Conservation (phyloP, 1,140 invertebrate genomes). For the Ylistrum balloti region DNA sequence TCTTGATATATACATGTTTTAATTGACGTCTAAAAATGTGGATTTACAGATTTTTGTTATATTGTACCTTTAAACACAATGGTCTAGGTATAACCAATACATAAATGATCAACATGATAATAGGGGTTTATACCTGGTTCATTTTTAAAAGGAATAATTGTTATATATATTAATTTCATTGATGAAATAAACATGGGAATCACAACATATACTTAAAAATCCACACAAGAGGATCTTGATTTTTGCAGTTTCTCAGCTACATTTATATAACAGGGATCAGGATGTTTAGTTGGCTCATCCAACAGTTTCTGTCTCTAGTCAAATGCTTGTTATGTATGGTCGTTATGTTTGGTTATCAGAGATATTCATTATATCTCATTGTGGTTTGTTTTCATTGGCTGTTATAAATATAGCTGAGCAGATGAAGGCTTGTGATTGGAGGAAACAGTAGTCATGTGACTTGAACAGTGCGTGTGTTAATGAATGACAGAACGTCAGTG, state of each 20-base stretch:
- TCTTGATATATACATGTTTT: too few species aligned
- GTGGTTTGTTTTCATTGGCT: slow-evolving; percentile 25
- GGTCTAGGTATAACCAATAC: too few species aligned
- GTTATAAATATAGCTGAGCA: slow-evolving; percentile 28
- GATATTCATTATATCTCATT: slow-evolving; percentile 20
- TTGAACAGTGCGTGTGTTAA: not conserved
- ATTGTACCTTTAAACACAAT: too few species aligned
- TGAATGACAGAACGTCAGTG: not conserved
- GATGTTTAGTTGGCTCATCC: not conserved
- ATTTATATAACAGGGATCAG: not conserved
- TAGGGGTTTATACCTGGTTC: too few species aligned
- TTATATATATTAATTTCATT: too few species aligned
- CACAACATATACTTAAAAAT: too few species aligned
- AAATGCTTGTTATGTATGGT: slow-evolving; percentile 13
- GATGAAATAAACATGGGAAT: too few species aligned
- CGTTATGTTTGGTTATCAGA: slow-evolving; percentile 19
- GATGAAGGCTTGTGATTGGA: not conserved
- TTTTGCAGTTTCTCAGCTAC: not conserved
- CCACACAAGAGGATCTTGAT: not conserved
- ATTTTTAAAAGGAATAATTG: too few species aligned
- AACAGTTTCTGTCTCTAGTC: not conserved
- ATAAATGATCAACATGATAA: too few species aligned
- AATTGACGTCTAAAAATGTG: too few species aligned
- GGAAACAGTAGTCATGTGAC: slow-evolving; percentile 18
- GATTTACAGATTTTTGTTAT: too few species aligned